Evolutionary conservation across 1,140 invertebrate species (phyloP).

Genomic region (Galendromus occidentalis): DNA sequence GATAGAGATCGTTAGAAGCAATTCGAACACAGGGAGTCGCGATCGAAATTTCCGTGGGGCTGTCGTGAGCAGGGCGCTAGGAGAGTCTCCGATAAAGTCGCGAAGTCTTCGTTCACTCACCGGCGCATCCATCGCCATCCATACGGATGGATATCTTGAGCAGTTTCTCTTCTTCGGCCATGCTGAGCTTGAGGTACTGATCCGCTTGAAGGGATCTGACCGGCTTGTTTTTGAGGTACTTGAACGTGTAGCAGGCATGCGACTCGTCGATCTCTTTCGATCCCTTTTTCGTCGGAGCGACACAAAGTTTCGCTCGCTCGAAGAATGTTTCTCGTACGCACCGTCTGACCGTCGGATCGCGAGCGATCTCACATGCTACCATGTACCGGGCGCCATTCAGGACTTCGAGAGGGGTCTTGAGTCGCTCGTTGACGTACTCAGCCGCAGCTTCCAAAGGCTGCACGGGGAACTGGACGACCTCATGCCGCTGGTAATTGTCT

Average conservation of each 20-base stretch:
- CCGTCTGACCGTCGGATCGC: constrained; percentile 69
- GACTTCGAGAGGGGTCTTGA: constrained; percentile 47
- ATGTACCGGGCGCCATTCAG: constrained; percentile 74
- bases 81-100: too few relatives aligned
- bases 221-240: constrained; percentile 87
- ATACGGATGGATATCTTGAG: constrained; percentile 25
- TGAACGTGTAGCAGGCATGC: constrained; percentile 62
- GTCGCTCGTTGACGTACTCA: constrained; percentile 41
- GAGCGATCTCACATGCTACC: constrained; percentile 75
- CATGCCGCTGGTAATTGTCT: constrained; percentile 90
- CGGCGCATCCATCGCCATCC: constrained; percentile 22
- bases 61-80: too few relatives aligned
- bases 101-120: too few relatives aligned
- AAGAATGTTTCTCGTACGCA: constrained; percentile 71
- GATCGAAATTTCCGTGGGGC: too few relatives aligned
- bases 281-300: constrained; percentile 70
- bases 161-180: constrained; percentile 26
- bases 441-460: constrained; percentile 59
- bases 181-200: constrained; percentile 61
- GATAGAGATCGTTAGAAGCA: too few relatives aligned
- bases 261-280: constrained; percentile 82
- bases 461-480: constrained; percentile 71
- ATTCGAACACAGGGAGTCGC: too few relatives aligned
- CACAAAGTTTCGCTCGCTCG: constrained; percentile 61
- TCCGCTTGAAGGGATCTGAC: constrained; percentile 70